Conservation (phyloP, 2,888 invertebrate species). For the Eledona agricola region DNA sequence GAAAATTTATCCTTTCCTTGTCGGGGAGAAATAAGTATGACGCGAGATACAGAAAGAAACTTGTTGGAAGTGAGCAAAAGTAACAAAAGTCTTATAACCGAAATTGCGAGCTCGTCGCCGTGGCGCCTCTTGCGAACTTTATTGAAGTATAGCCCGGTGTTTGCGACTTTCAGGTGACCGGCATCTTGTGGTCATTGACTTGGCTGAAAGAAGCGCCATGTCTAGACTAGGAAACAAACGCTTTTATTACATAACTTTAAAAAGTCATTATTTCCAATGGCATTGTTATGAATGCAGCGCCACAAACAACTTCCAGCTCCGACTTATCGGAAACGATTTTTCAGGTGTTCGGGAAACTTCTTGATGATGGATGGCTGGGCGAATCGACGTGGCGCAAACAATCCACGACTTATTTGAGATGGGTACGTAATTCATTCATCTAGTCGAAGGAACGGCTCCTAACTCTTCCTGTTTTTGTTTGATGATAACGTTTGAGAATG, state of each 20-base stretch:
- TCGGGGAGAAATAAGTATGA: constrained; percentile 21
- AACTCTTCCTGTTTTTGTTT: constrained; percentile 27
- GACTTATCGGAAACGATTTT: constrained; percentile 25
- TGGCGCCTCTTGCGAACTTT: constrained; percentile 44
- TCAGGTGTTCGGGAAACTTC: constrained; percentile 16
- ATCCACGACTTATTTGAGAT: constrained; percentile 11
- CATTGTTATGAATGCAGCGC: constrained; percentile 24
- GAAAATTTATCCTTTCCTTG: constrained; percentile 10
- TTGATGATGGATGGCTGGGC: constrained; percentile 13
- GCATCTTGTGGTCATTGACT: constrained; percentile 52
- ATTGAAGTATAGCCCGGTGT: constrained; percentile 39
- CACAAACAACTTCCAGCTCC: constrained; percentile 23
- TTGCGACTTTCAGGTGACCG: constrained; percentile 51
- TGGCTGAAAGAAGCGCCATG: constrained; percentile 48
- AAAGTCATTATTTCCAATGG: constrained; percentile 38
- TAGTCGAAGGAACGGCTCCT: constrained; percentile 9
- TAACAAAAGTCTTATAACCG: constrained; percentile 29
- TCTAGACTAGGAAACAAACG: constrained; percentile 50
- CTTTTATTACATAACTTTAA: constrained; percentile 48
- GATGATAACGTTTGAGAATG: constrained; percentile 37
- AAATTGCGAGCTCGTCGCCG: constrained; percentile 38
- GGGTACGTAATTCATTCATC: constrained; percentile 25
- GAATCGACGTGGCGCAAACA: constrained; percentile 11
- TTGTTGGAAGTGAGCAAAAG: constrained; percentile 23
- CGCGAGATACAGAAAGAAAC: constrained; percentile 20